phyloP scores from a whole-genome alignment of 2,888 invertebrate genomes.

The Bhutanitis thaidina region DNA sequence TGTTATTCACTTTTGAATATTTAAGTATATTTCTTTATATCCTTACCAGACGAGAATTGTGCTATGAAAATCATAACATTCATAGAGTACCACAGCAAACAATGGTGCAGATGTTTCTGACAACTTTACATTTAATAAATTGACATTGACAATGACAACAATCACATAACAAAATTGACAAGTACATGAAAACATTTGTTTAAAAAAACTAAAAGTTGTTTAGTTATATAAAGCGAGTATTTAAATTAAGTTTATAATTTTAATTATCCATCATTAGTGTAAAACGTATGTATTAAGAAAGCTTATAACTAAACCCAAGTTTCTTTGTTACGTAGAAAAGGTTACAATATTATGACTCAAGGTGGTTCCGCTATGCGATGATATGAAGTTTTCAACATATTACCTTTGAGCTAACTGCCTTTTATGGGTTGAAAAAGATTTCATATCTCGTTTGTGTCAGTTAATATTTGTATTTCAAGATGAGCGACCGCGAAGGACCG shows the following conservation, averaged over 20 bases:
- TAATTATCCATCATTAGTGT: conserved; percentile 13
- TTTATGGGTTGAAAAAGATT: conserved; percentile 55
- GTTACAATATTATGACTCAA: conserved; percentile 63
- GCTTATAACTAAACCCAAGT: conserved; percentile 20
- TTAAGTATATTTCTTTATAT: too few species aligned
- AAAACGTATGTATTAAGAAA: conserved; percentile 8
- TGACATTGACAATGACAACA: not conserved
- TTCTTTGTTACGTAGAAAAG: conserved; percentile 46
- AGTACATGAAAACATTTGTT: conserved; percentile 57
- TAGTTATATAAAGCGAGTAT: conserved; percentile 23
- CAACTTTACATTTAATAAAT: not conserved
- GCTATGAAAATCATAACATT: too few species aligned
- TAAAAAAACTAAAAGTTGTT: conserved; percentile 24
- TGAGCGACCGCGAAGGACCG: conserved; percentile 63
- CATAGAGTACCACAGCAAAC: too few species aligned
- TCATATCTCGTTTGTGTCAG: conserved; percentile 37
- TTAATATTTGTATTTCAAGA: conserved; percentile 39
- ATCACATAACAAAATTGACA: conserved; percentile 56
- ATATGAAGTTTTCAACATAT: conserved; percentile 48
- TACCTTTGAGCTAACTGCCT: conserved; percentile 47
- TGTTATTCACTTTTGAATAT: too few species aligned
- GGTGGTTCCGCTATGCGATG: conserved; percentile 43
- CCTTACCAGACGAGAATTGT: too few species aligned
- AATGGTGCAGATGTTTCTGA: not conserved
- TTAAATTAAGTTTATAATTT: not conserved